A percentile compares a stretch with the other conserved stretches of the same genome.
These are phyloP conservation scores for Drosophila quasianomalipes DNA, from an alignment of 2,888 invertebrate species.

Conservation along the genomic window DNA sequence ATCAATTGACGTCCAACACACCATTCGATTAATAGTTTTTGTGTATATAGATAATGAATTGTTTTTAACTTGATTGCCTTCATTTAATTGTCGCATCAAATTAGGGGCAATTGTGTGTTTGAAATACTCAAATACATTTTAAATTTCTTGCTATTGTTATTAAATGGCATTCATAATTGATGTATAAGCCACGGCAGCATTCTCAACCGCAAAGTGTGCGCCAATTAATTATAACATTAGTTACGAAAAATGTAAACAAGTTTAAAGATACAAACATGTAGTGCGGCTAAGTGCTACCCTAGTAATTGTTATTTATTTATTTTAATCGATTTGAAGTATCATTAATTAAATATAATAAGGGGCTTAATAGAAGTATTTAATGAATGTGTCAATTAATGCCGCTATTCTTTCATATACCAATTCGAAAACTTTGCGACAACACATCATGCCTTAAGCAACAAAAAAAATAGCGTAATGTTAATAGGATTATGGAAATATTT, in stretches of 20 bases:
- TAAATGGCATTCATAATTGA: slow-evolving; percentile 50
- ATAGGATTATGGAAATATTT: slow-evolving; percentile 1
- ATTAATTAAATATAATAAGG: neutral
- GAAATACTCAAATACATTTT: slow-evolving; percentile 30
- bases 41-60: neutral
- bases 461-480: neutral
- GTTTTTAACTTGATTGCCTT: slow-evolving; percentile 26
- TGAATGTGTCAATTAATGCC: neutral
- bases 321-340: neutral
- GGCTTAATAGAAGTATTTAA: neutral
- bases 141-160: slow-evolving; percentile 35
- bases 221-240: slow-evolving; percentile 72
- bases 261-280: neutral
- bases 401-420: neutral
- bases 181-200: slow-evolving; percentile 33
- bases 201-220: slow-evolving; percentile 52
- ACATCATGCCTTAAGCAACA: neutral
- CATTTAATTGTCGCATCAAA: slow-evolving; percentile 66
- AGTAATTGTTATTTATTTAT: neutral
- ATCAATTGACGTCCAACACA: slow-evolving; percentile 14
- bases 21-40: slow-evolving; percentile 1
- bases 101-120: slow-evolving; percentile 76
- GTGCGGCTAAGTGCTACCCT: neutral
- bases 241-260: slow-evolving; percentile 7
- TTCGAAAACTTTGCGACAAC: neutral